Percentiles rank a stretch among this genome's conserved stretches.
Evolutionary conservation across 2,888 invertebrate species (phyloP).

Genomic region (Notodonta ziczac): DNA sequence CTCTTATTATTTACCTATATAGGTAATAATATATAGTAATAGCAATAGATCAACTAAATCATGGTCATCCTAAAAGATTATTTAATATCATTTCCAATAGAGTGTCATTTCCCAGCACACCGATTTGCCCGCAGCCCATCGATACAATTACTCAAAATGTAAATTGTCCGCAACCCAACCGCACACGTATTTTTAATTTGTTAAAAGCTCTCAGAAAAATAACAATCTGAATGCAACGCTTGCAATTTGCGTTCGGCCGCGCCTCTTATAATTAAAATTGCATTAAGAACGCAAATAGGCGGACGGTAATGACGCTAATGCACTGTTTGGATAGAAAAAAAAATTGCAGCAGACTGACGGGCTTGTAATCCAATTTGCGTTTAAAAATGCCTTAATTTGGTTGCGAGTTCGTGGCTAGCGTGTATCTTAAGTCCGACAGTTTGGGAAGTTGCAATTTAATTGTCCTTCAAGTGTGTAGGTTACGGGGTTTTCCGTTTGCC

Average conservation of each 20-base stretch:
- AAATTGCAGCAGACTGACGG: constrained; percentile 51
- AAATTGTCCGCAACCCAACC: constrained; percentile 26
- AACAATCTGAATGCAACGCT: constrained; percentile 76
- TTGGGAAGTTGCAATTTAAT: constrained; percentile 16
- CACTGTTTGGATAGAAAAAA: constrained; percentile 72
- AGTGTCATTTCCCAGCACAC: neutral
- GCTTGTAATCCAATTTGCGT: constrained; percentile 57
- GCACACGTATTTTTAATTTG: constrained; percentile 70
- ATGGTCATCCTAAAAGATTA: too few species aligned
- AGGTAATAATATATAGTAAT: too few species aligned
- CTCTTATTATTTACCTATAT: too few species aligned
- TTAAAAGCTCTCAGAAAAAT: constrained; percentile 79
- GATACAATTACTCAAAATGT: constrained; percentile 20
- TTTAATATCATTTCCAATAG: neutral
- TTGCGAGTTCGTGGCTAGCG: constrained; percentile 31
- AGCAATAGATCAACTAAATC: too few species aligned
- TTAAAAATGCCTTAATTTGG: constrained; percentile 57
- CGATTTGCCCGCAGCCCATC: constrained; percentile 16
- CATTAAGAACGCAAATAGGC: constrained; percentile 75
- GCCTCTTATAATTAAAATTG: constrained; percentile 84
- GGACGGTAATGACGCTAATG: constrained; percentile 71
- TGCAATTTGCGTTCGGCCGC: constrained; percentile 70
- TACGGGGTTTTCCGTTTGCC: constrained; percentile 1
- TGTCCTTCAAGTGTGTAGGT: constrained; percentile 12
- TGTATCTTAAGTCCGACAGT: constrained; percentile 35